Evolutionary conservation across 2,888 invertebrate genomes (phyloP), one percentile per base, ranked within the genome.

Genomic region (Pelosia muscerda): DNA sequence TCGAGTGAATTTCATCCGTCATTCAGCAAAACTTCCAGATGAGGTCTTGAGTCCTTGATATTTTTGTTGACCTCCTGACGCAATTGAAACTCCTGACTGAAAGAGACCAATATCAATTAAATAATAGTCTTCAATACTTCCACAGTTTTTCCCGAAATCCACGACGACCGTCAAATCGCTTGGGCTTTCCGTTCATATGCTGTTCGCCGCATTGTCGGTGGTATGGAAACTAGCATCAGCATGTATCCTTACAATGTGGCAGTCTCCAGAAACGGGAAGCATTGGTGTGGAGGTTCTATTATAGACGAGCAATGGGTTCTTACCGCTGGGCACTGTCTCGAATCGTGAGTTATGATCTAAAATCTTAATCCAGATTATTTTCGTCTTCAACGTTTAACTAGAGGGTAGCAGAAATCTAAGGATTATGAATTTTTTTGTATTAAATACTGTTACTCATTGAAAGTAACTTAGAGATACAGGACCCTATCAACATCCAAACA

Each of bases 271-370:
- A 91, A 86, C 49, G 89, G 89, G 0, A 91, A 90, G 75, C 95
- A 94, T 64, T 95, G 94, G 94, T 95, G 94, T 34, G 94, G 95
- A 0, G 95, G 94, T 0, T 90, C 92, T 56, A 89, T 95, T 60
- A 92, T 95, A n/a, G 95, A 95, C 66, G 95, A 94, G 63, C 94
- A 94, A 69, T 95, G 94, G 94, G 91, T 95, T 11, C 82, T 94
- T 0, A 93, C 93, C 2, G 94, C 94, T n/a, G 94, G 92, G 2
- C 94, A 94, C 68, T 95, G 94, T 54, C 78, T 95, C 34, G 94
- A 94, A 70, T 83, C 89, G 94, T 94, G 61, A 89, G 93, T 66
- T n/a, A 85, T 23, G 19, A 19, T 42, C 42, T 38, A 4, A 38
- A 34, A n/a, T n/a, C n/a, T n/a, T n/a, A n/a, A n/a, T n/a, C n/a